Base-by-base conservation (phyloP, 2,797 vertebrate genomes). In the Anableps anableps region DNA sequence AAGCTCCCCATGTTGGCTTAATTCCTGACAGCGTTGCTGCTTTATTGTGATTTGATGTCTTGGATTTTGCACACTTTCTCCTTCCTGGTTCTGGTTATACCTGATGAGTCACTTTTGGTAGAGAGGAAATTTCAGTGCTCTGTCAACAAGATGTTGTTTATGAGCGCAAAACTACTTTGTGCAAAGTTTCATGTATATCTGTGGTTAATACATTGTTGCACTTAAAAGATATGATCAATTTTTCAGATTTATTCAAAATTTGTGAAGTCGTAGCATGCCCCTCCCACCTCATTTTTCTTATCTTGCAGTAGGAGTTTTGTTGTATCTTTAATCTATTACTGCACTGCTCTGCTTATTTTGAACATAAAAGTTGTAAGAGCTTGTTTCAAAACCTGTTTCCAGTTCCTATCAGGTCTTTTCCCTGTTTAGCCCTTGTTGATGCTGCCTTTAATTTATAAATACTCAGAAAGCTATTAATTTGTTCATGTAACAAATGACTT, bases 101-200 rank as follows among this genome's bases (percentile, higher is more conserved):
- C 74, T 0, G 95, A 94, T 79, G 8, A 16, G 86, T 88, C 78
- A 85, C 93, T 89, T 84, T 84, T 60, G 85, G 11, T 79, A 36
- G 55, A 31, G 45, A 53, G 55, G 79, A 70, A 75, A 78, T 79
- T 0, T 6, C 66, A 76, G 51, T 85, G 82, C 72, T 88, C 50
- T 80, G 78, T 82, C 78, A 86, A 50, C 77, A 77, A 23, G 50
- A 45, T 29, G n/a, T 58, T 78, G 51, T 87, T 71, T 64, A 55
- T 78, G 5, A 77, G 48, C 0, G 10, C 17, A 77, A 29, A 64
- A 17, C 19, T 50, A 17, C 16, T 23, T 19, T 79, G 47, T 71
- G 70, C 60, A n/a, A 55, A n/a, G 36, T 60, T 41, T 26, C 45
- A 19, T 23, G 0, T 9, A 1, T 74, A 41, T 60, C 34, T 51